These are phyloP conservation scores for Bombus pyrosoma DNA, from an alignment of 1,140 invertebrate species.

Conservation along the genomic window DNA sequence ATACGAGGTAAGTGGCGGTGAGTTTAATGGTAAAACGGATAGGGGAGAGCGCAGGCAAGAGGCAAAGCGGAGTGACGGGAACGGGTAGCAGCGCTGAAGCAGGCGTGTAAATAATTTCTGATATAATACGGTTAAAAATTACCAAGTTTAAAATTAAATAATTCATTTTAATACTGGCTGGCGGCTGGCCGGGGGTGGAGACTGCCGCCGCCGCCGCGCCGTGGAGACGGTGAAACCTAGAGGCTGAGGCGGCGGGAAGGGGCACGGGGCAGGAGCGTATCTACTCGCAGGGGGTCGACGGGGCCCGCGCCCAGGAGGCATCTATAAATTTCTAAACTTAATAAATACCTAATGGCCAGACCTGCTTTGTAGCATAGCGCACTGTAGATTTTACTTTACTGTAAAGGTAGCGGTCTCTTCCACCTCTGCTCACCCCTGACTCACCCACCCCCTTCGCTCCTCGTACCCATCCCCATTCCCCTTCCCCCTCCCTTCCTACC, in stretches of 20 bases:
- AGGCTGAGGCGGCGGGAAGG: conserved; percentile 63
- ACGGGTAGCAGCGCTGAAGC: conserved; percentile 67
- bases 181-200: conserved; percentile 65
- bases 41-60: background rate
- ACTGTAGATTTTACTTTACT: conserved; percentile 77
- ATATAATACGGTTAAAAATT: conserved; percentile 82
- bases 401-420: conserved; percentile 70
- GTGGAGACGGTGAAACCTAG: conserved; percentile 62
- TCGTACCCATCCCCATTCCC: background rate
- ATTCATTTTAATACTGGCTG: conserved; percentile 82
- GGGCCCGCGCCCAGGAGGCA: conserved; percentile 80
- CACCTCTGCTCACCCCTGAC: conserved; percentile 33
- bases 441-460: background rate
- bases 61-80: conserved; percentile 30
- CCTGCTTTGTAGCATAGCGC: conserved; percentile 80
- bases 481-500: too few relatives aligned
- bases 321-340: conserved; percentile 83
- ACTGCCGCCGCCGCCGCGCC: conserved; percentile 45
- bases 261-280: conserved; percentile 60
- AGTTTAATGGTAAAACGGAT: conserved; percentile 43
- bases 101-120: conserved; percentile 80
- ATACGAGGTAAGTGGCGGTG: conserved; percentile 58
- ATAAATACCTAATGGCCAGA: conserved; percentile 83
- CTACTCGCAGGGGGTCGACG: conserved; percentile 66
- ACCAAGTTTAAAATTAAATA: conserved; percentile 83